Base-by-base conservation (phyloP, 1,140 invertebrate genomes). In the Gonioctena quinquepunctata region DNA sequence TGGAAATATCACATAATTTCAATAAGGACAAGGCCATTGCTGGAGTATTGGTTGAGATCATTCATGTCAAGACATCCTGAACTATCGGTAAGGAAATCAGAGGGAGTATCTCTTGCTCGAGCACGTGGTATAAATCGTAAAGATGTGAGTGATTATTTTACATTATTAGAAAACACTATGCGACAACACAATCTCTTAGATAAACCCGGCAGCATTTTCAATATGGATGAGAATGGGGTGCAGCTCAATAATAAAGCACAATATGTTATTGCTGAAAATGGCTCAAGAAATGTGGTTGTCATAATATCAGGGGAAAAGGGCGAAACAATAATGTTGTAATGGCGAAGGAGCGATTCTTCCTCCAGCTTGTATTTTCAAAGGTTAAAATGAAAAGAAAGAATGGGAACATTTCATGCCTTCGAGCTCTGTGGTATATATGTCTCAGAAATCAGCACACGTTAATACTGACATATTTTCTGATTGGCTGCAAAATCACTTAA, bases 291-390 rank as follows among this genome's bases (percentile, higher is more conserved):
- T 33, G 28, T 33, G n/a, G 22, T 71, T 54, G 50, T 69, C 52
- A 18, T 82, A 11, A 80, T 79, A 67, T 76, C 74, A 60, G 33
- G 60, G 6, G 80, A 83, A 78, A 83, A 81, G 74, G 79, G 78
- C 7, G 81, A 82, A 73, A 82, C 28, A 3, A 13, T 33, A 33
- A 33, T n/a, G n/a, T n/a, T n/a, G n/a, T n/a, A n/a, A n/a, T n/a
- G n/a, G n/a, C n/a, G n/a, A n/a, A n/a, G n/a, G n/a, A n/a, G n/a
- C n/a, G n/a, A n/a, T n/a, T n/a, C n/a, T n/a, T n/a, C n/a, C n/a
- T n/a, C n/a, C n/a, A n/a, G n/a, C n/a, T n/a, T n/a, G n/a, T n/a
- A n/a, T n/a, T n/a, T n/a, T n/a, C n/a, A n/a, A n/a, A n/a, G n/a
- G n/a, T n/a, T n/a, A n/a, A n/a, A n/a, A n/a, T n/a, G n/a, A n/a